phyloP scores from a whole-genome alignment of 2,797 vertebrate genomes.

The Sebastiscus albofasciatus region DNA sequence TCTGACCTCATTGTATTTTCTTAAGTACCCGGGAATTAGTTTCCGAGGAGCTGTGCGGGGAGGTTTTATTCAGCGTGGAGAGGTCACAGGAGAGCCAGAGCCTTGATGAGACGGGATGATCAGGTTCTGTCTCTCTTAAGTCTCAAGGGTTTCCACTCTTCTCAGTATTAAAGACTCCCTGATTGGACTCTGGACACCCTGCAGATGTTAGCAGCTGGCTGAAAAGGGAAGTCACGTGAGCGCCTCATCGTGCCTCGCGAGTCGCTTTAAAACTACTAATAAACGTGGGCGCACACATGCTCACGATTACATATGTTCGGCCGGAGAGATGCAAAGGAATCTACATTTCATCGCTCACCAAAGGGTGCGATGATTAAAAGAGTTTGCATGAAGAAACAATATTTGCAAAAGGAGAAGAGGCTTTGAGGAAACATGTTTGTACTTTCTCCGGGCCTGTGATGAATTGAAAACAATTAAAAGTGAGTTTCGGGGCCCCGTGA shows the following conservation, averaged over 20 bases:
- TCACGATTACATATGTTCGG: conserved; percentile 20
- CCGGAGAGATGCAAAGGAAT: conserved; percentile 24
- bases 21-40: conserved; percentile 71
- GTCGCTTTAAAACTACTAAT: conserved; percentile 32
- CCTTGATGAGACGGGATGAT: conserved; percentile 78
- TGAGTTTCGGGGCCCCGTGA: conserved; percentile 55
- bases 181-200: conserved; percentile 79
- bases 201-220: conserved; percentile 71
- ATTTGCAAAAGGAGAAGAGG: conserved; percentile 9
- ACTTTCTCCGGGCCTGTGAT: conserved; percentile 38
- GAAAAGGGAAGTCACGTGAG: conserved; percentile 30
- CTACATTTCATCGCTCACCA: conserved; percentile 18
- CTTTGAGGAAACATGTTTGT: conserved; percentile 38
- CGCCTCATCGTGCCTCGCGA: conserved; percentile 1
- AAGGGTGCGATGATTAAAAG: conserved; percentile 57
- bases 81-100: conserved; percentile 70
- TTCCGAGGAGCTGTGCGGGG: conserved; percentile 52
- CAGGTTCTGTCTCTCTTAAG: conserved; percentile 71
- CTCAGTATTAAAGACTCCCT: conserved; percentile 69
- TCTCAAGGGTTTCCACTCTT: conserved; percentile 72
- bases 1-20: conserved; percentile 74
- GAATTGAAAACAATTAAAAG: conserved; percentile 73
- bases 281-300: conserved; percentile 26
- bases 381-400: conserved; percentile 44
- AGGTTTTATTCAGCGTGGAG: conserved; percentile 54